These are phyloP conservation scores for Sebastes schlegelii DNA, from an alignment of 2,113 vertebrate species.

Conservation along the genomic window DNA sequence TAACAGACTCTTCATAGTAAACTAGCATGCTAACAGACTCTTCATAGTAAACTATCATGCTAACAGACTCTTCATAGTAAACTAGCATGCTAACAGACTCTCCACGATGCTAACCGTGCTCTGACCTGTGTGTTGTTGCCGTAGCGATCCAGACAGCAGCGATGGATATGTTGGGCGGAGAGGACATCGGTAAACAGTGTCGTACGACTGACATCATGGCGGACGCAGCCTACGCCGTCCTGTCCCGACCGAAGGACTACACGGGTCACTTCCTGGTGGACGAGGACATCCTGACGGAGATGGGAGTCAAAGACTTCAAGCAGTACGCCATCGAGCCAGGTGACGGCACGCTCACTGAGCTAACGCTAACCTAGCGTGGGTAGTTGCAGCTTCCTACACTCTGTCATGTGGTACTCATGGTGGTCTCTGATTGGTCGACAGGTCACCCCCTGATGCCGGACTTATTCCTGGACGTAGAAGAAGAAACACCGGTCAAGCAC, in stretches of 20 bases:
- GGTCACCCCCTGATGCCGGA: slow-evolving; percentile 94
- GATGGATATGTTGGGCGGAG: slow-evolving; percentile 95
- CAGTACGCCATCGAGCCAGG: slow-evolving; percentile 93
- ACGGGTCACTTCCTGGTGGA: slow-evolving; percentile 96
- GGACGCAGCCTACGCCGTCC: slow-evolving; percentile 94
- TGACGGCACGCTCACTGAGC: slow-evolving; percentile 63
- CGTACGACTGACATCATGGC: slow-evolving; percentile 94
- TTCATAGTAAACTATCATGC: too few relatives aligned
- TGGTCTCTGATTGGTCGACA: slow-evolving; percentile 72
- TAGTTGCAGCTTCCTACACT: neutral
- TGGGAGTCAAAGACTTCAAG: slow-evolving; percentile 91
- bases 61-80: neutral
- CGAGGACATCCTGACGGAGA: slow-evolving; percentile 86
- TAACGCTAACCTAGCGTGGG: neutral
- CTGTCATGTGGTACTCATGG: neutral
- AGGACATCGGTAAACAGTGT: slow-evolving; percentile 89
- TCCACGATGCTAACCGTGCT: neutral
- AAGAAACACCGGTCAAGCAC: slow-evolving; percentile 65
- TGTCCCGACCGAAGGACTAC: slow-evolving; percentile 88
- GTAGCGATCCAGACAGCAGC: slow-evolving; percentile 94
- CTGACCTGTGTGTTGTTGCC: slow-evolving; percentile 11
- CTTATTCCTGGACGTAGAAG: slow-evolving; percentile 91
- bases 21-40: neutral
- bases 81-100: neutral
- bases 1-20: neutral